A percentile compares a stretch with the other conserved stretches of the same genome.
Conservation (phyloP, 2,888 invertebrate genomes). For the Strigamia transsilvanica region DNA sequence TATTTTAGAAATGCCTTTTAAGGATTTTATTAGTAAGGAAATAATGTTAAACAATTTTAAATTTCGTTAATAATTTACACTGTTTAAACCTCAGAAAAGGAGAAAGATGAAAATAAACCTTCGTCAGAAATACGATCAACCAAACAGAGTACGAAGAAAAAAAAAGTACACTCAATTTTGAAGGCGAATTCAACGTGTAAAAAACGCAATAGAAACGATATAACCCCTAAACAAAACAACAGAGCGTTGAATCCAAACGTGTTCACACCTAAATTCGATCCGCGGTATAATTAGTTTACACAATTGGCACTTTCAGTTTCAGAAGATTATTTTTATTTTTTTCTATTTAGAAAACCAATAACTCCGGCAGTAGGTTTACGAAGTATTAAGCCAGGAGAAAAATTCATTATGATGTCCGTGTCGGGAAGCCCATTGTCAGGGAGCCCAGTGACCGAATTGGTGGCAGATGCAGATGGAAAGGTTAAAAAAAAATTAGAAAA, state of each 20-base stretch:
- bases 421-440: conserved; percentile 40
- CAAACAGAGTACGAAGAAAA: background rate
- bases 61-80: background rate
- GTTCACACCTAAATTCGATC: conserved; percentile 31
- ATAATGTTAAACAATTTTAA: background rate
- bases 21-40: background rate
- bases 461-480: conserved; percentile 11
- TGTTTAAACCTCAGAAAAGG: background rate
- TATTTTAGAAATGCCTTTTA: background rate
- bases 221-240: background rate
- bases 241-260: background rate
- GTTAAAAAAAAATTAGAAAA: background rate
- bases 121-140: background rate
- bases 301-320: background rate
- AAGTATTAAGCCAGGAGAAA: conserved; percentile 27
- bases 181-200: background rate
- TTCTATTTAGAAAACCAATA: background rate
- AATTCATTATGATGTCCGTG: conserved; percentile 46
- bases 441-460: background rate
- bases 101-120: background rate
- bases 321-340: background rate
- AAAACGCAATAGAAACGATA: background rate
- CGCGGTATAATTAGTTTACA: background rate
- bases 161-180: background rate
- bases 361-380: conserved; percentile 34